A percentile compares a stretch with the other conserved stretches of the same genome.
These are phyloP conservation scores for Myodes glareolus DNA, from an alignment of 2,113 vertebrate species.

Conservation along the genomic window DNA sequence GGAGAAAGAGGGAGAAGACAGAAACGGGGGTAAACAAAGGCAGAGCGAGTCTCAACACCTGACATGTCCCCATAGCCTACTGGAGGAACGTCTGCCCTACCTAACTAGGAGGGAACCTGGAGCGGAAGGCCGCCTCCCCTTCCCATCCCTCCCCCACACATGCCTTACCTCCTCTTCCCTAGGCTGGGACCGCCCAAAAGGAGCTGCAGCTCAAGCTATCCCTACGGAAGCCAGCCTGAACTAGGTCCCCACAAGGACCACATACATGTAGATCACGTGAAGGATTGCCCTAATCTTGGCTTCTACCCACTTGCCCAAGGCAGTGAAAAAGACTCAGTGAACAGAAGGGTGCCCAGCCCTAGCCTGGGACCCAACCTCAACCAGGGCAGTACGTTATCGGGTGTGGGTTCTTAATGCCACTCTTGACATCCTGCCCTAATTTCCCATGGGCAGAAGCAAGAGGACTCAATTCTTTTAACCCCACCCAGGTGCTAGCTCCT, in stretches of 20 bases:
- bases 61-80: rapidly evolving
- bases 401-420: background rate
- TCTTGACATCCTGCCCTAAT: background rate
- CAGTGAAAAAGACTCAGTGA: rapidly evolving
- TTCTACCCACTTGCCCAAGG: background rate
- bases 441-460: rapidly evolving
- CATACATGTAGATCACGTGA: no score
- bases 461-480: background rate
- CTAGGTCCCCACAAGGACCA: background rate
- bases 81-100: background rate
- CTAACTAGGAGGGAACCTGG: no score
- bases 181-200: background rate
- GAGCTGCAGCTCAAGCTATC: no score
- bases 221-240: background rate
- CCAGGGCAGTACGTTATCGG: background rate
- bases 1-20: no score
- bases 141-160: background rate
- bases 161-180: background rate
- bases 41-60: background rate
- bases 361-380: background rate
- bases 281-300: background rate
- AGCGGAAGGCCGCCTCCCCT: background rate
- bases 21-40: background rate
- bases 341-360: no score
- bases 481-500: background rate